These are phyloP conservation scores for Mixornis gularis DNA, from an alignment of 2,113 vertebrate species.

Conservation along the genomic window DNA sequence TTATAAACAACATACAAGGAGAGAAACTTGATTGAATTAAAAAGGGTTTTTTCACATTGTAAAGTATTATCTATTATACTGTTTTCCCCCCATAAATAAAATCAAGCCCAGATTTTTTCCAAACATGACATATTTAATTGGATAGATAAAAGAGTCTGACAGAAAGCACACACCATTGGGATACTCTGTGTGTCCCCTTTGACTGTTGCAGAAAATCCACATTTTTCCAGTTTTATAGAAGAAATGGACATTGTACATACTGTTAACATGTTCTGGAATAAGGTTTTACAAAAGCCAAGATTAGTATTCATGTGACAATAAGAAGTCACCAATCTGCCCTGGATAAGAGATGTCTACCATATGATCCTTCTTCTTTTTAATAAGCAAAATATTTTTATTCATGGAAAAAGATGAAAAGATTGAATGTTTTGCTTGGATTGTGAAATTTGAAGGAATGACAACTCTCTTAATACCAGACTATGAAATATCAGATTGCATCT, in stretches of 20 bases:
- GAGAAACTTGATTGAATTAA: neutral
- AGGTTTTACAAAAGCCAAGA: neutral
- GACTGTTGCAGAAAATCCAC: neutral
- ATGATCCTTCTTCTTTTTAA: neutral
- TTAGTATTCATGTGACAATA: neutral
- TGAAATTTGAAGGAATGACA: neutral
- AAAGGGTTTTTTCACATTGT: neutral
- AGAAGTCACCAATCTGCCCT: neutral
- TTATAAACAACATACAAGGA: neutral
- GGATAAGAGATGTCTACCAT: neutral
- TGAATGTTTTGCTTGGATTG: neutral
- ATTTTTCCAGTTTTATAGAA: neutral
- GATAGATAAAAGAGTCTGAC: neutral
- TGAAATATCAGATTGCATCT: neutral
- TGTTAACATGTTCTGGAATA: neutral
- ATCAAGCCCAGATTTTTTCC: neutral
- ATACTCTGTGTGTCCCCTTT: neutral
- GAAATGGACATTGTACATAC: neutral
- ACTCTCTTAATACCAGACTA: neutral
- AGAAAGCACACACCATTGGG: neutral
- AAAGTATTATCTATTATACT: neutral
- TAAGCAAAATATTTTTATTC: neutral
- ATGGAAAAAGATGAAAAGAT: neutral
- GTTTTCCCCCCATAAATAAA: fast-evolving
- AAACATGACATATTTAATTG: neutral